These are phyloP conservation scores for Centropus unirufus DNA, from an alignment of 2,113 vertebrate species.

Conservation along the genomic window DNA sequence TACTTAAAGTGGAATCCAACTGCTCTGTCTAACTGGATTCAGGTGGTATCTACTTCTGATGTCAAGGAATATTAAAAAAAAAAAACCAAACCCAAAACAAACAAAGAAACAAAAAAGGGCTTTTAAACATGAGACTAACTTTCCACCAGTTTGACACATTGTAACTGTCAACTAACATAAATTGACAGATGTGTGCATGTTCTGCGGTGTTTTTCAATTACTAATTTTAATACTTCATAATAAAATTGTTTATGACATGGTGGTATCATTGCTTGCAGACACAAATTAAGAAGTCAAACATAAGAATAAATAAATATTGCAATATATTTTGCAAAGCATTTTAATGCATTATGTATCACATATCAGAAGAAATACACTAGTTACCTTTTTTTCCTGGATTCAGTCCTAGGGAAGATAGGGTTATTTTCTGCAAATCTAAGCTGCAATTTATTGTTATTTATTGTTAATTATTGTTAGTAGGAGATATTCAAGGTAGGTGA, in stretches of 20 bases:
- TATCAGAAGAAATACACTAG: neutral
- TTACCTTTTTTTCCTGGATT: neutral
- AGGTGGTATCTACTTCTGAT: neutral
- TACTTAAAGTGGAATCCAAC: neutral
- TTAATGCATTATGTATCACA: neutral
- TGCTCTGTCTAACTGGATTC: neutral
- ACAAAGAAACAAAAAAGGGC: too few species aligned
- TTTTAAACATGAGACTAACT: neutral
- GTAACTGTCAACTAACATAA: neutral
- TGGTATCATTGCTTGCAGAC: constrained; percentile 7
- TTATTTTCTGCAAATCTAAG: neutral
- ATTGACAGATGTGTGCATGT: neutral
- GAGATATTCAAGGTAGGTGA: neutral
- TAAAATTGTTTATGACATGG: neutral
- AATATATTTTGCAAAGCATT: neutral
- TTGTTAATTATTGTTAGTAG: too few species aligned
- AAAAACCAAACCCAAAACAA: neutral
- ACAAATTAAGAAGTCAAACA: neutral
- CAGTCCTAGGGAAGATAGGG: neutral
- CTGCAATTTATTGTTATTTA: neutral
- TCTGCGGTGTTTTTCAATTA: neutral
- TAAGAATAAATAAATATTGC: constrained; percentile 4
- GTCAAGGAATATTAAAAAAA: neutral
- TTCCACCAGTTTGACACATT: neutral
- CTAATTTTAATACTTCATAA: neutral